A percentile compares a stretch with the other conserved stretches of the same genome.
phyloP scores from a whole-genome alignment of 92 coral and sea anemone genomes.

The Ricordea florida region DNA sequence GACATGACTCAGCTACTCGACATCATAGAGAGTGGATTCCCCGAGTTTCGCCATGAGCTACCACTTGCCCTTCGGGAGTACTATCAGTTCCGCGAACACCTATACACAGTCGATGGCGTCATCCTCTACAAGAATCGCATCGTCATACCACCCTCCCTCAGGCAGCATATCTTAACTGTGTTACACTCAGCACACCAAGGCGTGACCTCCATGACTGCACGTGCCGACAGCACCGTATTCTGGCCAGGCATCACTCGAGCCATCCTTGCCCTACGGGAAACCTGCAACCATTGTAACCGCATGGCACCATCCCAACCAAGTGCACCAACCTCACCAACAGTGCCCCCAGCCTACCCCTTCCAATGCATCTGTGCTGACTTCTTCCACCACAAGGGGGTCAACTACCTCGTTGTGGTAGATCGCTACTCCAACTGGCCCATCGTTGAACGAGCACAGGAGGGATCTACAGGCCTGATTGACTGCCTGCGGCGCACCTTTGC shows the following conservation, averaged over 20 bases:
- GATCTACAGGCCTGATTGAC: slow-evolving; percentile 60
- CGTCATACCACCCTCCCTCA: slow-evolving; percentile 54
- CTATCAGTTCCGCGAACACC: slow-evolving; percentile 53
- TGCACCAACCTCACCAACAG: background rate
- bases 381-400: slow-evolving; percentile 31
- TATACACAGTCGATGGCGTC: slow-evolving; percentile 54
- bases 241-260: slow-evolving; percentile 52
- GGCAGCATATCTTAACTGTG: background rate
- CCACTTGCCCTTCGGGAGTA: slow-evolving; percentile 51
- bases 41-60: slow-evolving; percentile 32
- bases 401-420: slow-evolving; percentile 64
- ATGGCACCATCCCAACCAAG: slow-evolving; percentile 25
- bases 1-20: background rate
- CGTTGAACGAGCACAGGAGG: slow-evolving; percentile 50
- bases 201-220: slow-evolving; percentile 56
- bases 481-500: slow-evolving; percentile 34
- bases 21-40: slow-evolving; percentile 55
- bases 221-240: slow-evolving; percentile 55
- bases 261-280: slow-evolving; percentile 22
- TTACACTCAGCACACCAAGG: slow-evolving; percentile 74
- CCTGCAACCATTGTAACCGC: slow-evolving; percentile 58
- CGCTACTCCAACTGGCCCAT: slow-evolving; percentile 74
- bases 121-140: slow-evolving; percentile 48
- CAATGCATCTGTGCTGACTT: slow-evolving; percentile 45
- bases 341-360: slow-evolving; percentile 37